Conservation (phyloP, 2,113 vertebrate species). For the Myrmecobius fasciatus region DNA sequence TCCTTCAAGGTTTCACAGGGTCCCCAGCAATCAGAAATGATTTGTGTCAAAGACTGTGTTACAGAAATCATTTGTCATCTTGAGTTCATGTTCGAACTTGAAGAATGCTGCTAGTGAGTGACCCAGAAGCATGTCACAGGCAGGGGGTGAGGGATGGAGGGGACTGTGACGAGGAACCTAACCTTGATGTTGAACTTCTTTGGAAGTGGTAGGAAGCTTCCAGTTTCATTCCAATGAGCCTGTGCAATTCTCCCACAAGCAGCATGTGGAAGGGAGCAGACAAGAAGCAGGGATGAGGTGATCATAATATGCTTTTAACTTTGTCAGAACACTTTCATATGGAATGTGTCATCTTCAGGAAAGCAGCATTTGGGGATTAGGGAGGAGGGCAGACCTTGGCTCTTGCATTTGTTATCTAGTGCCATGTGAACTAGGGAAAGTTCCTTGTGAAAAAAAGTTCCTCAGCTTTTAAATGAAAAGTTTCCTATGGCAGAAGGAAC, state of each 20-base stretch:
- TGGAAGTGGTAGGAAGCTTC: constrained; percentile 48
- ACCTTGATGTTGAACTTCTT: constrained; percentile 65
- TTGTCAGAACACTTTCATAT: neutral
- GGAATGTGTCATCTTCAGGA: neutral
- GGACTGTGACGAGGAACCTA: constrained; percentile 46
- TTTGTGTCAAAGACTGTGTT: constrained; percentile 77
- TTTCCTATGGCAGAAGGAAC: neutral
- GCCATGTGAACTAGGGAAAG: neutral
- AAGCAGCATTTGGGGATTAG: neutral
- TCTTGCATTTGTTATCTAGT: neutral
- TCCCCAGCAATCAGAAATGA: constrained; percentile 74
- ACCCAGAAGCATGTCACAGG: constrained; percentile 21
- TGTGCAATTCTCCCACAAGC: neutral
- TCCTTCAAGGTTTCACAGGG: constrained; percentile 70
- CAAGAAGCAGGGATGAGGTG: constrained; percentile 34
- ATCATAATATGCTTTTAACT: neutral
- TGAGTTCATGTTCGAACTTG: constrained; percentile 58
- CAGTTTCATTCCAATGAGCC: neutral
- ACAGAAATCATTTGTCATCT: constrained; percentile 77
- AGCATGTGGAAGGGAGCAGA: neutral
- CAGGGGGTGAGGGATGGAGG: fast-evolving
- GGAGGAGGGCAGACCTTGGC: neutral
- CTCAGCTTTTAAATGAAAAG: neutral
- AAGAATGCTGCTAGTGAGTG: constrained; percentile 62
- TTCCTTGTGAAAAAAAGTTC: neutral